Conservation (phyloP, 2,113 vertebrate species). For the Rhadina sibilatrix region DNA sequence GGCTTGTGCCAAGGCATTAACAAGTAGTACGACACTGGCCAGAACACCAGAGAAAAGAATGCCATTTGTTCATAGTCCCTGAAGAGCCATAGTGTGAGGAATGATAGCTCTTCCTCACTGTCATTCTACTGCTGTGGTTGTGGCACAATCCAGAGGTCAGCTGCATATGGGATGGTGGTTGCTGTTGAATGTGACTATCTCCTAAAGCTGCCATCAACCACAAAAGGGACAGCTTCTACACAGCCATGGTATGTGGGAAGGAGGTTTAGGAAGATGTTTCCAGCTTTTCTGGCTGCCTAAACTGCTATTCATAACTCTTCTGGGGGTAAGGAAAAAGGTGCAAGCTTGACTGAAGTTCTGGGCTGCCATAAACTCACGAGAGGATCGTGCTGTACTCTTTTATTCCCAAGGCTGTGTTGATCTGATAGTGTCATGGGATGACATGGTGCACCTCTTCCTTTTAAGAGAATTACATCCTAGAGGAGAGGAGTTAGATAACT, state of each 20-base stretch:
- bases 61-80: background rate
- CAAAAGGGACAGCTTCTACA: background rate
- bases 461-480: background rate
- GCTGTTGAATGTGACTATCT: background rate
- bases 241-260: background rate
- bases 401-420: background rate
- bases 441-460: background rate
- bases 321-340: background rate
- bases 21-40: no score
- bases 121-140: background rate
- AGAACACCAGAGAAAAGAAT: background rate
- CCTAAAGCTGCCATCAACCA: background rate
- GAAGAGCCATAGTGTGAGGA: background rate
- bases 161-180: background rate
- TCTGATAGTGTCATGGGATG: background rate
- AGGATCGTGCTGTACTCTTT: background rate
- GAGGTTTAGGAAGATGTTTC: background rate
- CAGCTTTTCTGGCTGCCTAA: background rate
- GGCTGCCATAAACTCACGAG: background rate
- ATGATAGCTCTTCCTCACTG: background rate
- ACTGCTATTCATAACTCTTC: background rate
- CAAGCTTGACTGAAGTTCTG: rapidly evolving
- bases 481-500: background rate
- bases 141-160: background rate
- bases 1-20: background rate